Evolutionary conservation across 37 sponge, comb jelly and placozoan genomes (phyloP).

Genomic region (Amphimedon queenslandica): DNA sequence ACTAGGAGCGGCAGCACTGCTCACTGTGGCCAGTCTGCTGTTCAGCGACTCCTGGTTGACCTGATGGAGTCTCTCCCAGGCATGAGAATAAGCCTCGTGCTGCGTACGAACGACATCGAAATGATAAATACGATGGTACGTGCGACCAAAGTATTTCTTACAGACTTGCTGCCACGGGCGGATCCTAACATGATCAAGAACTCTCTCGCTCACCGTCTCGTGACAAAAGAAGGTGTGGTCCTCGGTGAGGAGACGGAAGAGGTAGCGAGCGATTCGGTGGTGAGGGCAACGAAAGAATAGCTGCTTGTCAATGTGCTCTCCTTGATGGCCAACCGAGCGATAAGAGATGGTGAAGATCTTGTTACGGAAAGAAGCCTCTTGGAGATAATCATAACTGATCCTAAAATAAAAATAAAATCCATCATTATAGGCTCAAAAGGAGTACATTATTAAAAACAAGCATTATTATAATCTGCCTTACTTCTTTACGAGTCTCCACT

Average conservation of each 20-base stretch:
- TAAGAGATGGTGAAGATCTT: conserved; percentile 48
- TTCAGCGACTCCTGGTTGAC: conserved; percentile 21
- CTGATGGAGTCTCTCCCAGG: conserved; percentile 73
- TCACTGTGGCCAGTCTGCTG: too few species aligned
- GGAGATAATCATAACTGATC: conserved; percentile 41
- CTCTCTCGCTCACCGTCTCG: conserved; percentile 31
- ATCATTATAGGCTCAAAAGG: neutral
- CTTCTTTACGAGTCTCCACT: conserved; percentile 2
- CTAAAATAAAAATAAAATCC: conserved; percentile 16
- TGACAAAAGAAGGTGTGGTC: conserved; percentile 75
- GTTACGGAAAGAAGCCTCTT: conserved; percentile 44
- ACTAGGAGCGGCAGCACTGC: too few species aligned
- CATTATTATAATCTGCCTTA: neutral
- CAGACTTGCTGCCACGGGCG: neutral
- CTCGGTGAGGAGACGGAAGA: conserved; percentile 66
- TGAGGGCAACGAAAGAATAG: neutral
- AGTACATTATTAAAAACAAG: neutral
- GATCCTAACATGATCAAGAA: conserved; percentile 33
- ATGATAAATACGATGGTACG: conserved; percentile 19
- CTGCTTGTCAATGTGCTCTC: conserved; percentile 13
- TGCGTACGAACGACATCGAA: conserved; percentile 65
- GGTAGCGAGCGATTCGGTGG: conserved; percentile 35
- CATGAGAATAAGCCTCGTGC: conserved; percentile 51
- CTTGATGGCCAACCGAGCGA: conserved; percentile 9
- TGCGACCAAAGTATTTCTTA: neutral